Percentiles rank a stretch among this genome's conserved stretches.
Evolutionary conservation across 2,113 vertebrate genomes (phyloP).

Genomic region (Sinocyclocheilus anshuiensis): DNA sequence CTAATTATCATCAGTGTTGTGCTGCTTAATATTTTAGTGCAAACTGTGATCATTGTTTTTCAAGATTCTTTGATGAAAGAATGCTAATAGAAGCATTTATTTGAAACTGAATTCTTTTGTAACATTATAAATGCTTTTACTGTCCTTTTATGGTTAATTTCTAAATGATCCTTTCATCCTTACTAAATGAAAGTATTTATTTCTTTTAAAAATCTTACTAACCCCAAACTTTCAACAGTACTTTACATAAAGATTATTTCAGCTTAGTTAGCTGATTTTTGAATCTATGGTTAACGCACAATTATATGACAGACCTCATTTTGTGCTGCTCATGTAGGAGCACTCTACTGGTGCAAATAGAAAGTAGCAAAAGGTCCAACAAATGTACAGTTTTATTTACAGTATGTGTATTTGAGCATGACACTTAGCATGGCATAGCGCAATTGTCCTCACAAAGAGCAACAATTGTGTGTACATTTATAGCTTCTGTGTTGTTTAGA

Average conservation of each 20-base stretch:
- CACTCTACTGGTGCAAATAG: not conserved
- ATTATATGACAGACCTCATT: not conserved
- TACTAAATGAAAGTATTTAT: not conserved
- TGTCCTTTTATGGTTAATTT: not conserved
- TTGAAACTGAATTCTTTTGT: not conserved
- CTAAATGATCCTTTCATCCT: not conserved
- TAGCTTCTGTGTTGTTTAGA: not conserved
- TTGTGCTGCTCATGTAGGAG: not conserved
- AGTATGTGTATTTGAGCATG: not conserved
- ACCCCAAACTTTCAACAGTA: too few relatives aligned
- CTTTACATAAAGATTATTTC: not conserved
- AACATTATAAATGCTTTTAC: not conserved
- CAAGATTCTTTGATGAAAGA: not conserved
- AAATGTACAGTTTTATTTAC: not conserved
- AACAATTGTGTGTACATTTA: not conserved
- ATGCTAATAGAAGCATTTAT: not conserved
- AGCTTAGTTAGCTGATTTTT: not conserved
- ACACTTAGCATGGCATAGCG: not conserved
- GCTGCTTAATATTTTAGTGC: not conserved
- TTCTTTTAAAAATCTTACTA: too few relatives aligned
- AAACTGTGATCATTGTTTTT: not conserved
- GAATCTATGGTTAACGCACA: too few relatives aligned
- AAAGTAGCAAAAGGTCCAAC: not conserved
- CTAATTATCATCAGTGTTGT: not conserved
- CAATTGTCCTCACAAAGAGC: not conserved